Base-by-base conservation (phyloP, 2,113 vertebrate genomes). In the Hyla sarda region DNA sequence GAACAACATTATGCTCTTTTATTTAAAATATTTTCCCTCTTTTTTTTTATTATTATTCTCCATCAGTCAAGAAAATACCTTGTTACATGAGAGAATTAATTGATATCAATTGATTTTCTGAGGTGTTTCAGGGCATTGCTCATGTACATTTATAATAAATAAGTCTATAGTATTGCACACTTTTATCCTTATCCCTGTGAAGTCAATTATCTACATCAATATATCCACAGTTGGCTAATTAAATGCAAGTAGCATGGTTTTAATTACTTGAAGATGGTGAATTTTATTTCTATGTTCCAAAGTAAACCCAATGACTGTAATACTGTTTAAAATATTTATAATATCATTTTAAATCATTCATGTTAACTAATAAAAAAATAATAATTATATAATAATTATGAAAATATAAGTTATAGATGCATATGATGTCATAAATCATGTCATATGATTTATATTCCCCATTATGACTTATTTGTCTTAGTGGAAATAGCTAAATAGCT, bases 181-280 rank as follows among this genome's bases (percentile, higher is more conserved):
- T 75, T 75, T 75, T 75, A 75, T 75, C 73, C 50, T 50, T 28
- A 75, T 75, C 45, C 47, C 73, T 50, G 45, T 48, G 73, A 75
- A 75, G 73, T 75, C 45, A 48, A 75, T 75, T 74, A 74, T 47
- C 10, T 21, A 74, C 25, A 23, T 47, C 71, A 74, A 74, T 47
- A 74, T 47, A 47, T 74, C 9, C 71, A 45, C 23, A 74, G 41
- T 41, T 74, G 23, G 71, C 23, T 74, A 47, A 74, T 74, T 74
- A 47, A 74, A 47, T 74, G 37, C 37, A 74, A 41, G n/a, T 74
- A 74, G n/a, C 37, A 74, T 74, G 71, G n/a, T 23, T 74, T 74
- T 25, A 74, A 74, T 74, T 74, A 47, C 23, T 25, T 6, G 30
- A 47, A 5, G 45, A 74, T 21, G 12, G 13, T 47, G 23, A 74